Base-by-base conservation (phyloP, 2,797 vertebrate genomes). In the Alcedo atthis region DNA sequence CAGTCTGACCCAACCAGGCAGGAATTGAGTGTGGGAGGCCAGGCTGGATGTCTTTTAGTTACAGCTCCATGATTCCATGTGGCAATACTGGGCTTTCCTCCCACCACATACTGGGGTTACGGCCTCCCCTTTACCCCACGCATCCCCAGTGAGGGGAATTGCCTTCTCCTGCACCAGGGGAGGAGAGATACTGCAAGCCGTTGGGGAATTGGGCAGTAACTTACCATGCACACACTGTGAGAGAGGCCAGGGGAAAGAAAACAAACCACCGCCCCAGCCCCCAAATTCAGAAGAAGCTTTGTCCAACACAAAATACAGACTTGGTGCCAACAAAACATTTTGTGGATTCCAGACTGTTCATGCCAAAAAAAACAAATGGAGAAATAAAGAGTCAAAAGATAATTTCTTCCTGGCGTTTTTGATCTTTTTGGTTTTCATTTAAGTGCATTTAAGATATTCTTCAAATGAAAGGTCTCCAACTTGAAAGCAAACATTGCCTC, bases 31-130 rank as follows among this genome's bases (percentile, higher is more conserved):
- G 0, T 14, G 25, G 57, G 51, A 85, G 35, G 35, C 40, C 25
- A 26, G 33, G 12, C 37, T 4, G 3, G 33, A 48, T 1, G 2
- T 32, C 16, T 69, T 74, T 59, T 33, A 59, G 51, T 33, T 21
- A 17, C 2, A 2, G 20, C 28, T 74, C 26, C 4, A 0, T 28
- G 26, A 32, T 53, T 54, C 30, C 42, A 1, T 1, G 0, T 3
- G 51, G 26, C 40, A 15, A 66, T 32, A 54, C 12, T 3, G 19
- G 45, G 40, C 33, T 54, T 28, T 40, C 57, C 30, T 12, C 25
- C 0, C 2, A 1, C 14, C 1, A 0, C 7, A 19, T 10, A n/a
- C 28, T 0, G 1, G 10, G 8, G 9, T 30, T 32, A 43, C 1
- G 1, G n/a, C 18, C 19, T 15, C 21, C 8, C 4, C 43, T 62